Conservation (phyloP, 2,113 vertebrate genomes). For the Carassius auratus region DNA sequence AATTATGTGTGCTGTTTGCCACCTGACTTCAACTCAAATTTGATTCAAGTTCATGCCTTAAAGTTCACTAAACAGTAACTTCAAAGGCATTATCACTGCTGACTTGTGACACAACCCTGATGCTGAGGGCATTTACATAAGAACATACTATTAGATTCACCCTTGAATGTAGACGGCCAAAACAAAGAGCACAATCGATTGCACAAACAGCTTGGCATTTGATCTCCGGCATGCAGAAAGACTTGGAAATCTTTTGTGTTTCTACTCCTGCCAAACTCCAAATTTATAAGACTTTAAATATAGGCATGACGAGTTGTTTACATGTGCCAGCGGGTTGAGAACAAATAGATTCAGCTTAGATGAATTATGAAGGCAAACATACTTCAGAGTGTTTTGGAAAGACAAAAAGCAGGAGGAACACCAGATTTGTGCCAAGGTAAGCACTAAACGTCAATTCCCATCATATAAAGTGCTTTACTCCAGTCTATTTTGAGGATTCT, state of each 20-base stretch:
- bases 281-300: slow-evolving; percentile 9
- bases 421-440: slow-evolving; percentile 13
- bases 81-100: background rate
- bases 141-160: background rate
- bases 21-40: background rate
- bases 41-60: background rate
- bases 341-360: slow-evolving; percentile 30
- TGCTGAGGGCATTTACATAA: slow-evolving; percentile 8
- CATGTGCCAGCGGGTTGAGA: slow-evolving; percentile 6
- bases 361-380: slow-evolving; percentile 26
- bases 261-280: background rate
- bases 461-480: background rate
- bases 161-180: background rate
- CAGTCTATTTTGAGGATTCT: slow-evolving; percentile 5
- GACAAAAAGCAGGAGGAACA: background rate
- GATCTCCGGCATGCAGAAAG: background rate
- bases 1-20: background rate
- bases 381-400: background rate
- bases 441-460: background rate
- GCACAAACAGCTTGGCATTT: slow-evolving; percentile 31
- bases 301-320: background rate
- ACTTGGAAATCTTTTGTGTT: background rate
- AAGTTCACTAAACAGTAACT: background rate
- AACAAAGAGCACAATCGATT: background rate
- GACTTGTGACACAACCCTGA: background rate